phyloP scores from a whole-genome alignment of 2,797 vertebrate species.

The Hydrocynus forskahlii region DNA sequence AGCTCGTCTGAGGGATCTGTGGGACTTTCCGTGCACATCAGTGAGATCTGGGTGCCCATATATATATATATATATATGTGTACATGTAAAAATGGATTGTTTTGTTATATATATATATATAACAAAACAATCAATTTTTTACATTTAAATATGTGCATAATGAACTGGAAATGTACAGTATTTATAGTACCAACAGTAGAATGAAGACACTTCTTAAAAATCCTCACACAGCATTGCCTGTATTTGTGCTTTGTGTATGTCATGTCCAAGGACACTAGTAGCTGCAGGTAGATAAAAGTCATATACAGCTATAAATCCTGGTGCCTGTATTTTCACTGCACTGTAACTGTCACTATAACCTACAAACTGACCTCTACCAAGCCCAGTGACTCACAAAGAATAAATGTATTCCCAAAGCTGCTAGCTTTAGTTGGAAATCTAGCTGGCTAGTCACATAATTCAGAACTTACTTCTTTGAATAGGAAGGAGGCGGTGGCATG shows the following conservation, averaged over 20 bases:
- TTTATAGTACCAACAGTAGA: no score
- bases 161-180: no score
- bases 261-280: conserved; percentile 24
- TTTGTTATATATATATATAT: no score
- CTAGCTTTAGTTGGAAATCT: conserved; percentile 16
- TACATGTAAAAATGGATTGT: no score
- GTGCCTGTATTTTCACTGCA: conserved; percentile 16
- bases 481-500: not conserved
- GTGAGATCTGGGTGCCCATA: no score
- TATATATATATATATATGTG: no score
- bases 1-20: no score
- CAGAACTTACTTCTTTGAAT: not conserved
- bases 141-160: no score
- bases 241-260: conserved; percentile 12
- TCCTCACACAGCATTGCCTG: no score
- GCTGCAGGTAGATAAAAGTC: not conserved
- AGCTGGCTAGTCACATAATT: not conserved
- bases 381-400: conserved; percentile 1
- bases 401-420: conserved; percentile 22
- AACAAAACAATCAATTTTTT: no score
- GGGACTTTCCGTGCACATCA: no score
- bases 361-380: conserved; percentile 34
- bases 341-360: conserved; percentile 23
- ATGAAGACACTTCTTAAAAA: no score
- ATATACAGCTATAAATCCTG: conserved; percentile 25